phyloP scores from a whole-genome alignment of 2,888 invertebrate species.

The Agonopterix alstromeriana region DNA sequence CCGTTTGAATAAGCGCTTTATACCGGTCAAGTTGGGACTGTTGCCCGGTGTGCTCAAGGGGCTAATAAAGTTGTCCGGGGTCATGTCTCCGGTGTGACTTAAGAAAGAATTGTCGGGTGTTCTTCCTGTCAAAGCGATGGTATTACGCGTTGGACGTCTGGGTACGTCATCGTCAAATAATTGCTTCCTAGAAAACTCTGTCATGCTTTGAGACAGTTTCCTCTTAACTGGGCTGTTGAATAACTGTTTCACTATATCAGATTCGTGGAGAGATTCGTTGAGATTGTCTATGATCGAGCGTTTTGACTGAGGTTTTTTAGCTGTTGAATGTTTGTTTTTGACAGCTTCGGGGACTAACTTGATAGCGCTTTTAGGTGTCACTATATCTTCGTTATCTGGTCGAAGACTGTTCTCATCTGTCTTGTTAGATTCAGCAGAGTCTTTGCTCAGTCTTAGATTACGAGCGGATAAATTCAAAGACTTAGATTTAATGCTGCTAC shows the following conservation, averaged over 20 bases:
- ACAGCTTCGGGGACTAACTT: conserved; percentile 50
- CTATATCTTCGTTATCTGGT: conserved; percentile 28
- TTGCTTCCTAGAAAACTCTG: conserved; percentile 48
- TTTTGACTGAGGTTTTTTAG: conserved; percentile 66
- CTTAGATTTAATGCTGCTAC: conserved; percentile 25
- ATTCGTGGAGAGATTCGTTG: conserved; percentile 55
- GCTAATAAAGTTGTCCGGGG: conserved; percentile 52
- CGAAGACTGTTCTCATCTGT: conserved; percentile 17
- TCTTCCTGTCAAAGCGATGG: conserved; percentile 23
- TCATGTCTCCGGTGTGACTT: conserved; percentile 28
- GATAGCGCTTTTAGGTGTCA: conserved; percentile 56
- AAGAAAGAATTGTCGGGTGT: conserved; percentile 29
- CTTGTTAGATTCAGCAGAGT: conserved; percentile 22
- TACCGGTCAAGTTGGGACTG: conserved; percentile 36
- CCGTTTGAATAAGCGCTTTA: conserved; percentile 38
- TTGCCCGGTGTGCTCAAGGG: conserved; percentile 39
- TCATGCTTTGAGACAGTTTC: conserved; percentile 68
- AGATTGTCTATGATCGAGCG: conserved; percentile 63
- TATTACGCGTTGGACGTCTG: conserved; percentile 27
- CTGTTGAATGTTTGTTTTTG: conserved; percentile 65
- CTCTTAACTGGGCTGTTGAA: conserved; percentile 69
- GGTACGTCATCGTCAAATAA: conserved; percentile 34
- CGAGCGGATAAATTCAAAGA: conserved; percentile 26
- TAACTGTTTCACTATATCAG: conserved; percentile 57
- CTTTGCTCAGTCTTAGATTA: conserved; percentile 25